Evolutionary conservation across 2,797 vertebrate species (phyloP).

Genomic region (Pantherophis vulpinus): DNA sequence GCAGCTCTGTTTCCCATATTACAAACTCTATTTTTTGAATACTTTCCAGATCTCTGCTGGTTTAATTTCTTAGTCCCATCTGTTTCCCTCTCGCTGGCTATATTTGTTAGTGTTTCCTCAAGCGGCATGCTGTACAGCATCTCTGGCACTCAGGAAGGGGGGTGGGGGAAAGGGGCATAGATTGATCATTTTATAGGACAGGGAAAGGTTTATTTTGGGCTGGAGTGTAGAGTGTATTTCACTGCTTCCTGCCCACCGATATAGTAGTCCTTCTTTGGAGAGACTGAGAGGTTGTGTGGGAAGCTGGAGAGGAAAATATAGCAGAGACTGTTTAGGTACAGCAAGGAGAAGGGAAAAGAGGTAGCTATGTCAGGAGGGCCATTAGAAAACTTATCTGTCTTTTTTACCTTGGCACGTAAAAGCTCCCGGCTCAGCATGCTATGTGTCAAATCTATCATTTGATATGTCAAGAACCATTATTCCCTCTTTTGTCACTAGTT

Average conservation of each 20-base stretch:
- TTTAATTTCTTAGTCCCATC: conserved; percentile 80
- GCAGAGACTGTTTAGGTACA: conserved; percentile 56
- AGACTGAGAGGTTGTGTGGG: not conserved
- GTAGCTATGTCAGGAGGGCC: conserved; percentile 80
- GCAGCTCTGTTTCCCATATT: conserved; percentile 69
- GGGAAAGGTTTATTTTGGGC: conserved; percentile 69
- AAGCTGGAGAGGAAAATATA: not conserved
- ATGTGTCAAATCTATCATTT: conserved; percentile 91
- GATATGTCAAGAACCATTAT: conserved; percentile 87
- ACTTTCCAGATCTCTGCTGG: conserved; percentile 77
- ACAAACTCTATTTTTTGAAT: conserved; percentile 70
- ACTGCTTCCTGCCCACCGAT: conserved; percentile 60
- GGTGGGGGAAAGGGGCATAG: conserved; percentile 67
- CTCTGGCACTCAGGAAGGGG: conserved; percentile 61
- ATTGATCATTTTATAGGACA: conserved; percentile 78
- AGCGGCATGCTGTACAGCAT: conserved; percentile 76
- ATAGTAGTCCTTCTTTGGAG: conserved; percentile 48
- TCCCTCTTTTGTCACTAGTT: conserved; percentile 88
- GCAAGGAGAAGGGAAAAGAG: conserved; percentile 15
- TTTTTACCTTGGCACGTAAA: conserved; percentile 74
- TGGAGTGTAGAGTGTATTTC: conserved; percentile 52
- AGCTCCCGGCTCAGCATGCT: conserved; percentile 79
- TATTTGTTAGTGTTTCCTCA: conserved; percentile 81
- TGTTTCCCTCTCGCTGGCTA: conserved; percentile 76
- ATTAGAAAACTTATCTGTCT: conserved; percentile 90